Conservation (phyloP, 2,113 vertebrate genomes). For the Anarhynchus alexandrinus region DNA sequence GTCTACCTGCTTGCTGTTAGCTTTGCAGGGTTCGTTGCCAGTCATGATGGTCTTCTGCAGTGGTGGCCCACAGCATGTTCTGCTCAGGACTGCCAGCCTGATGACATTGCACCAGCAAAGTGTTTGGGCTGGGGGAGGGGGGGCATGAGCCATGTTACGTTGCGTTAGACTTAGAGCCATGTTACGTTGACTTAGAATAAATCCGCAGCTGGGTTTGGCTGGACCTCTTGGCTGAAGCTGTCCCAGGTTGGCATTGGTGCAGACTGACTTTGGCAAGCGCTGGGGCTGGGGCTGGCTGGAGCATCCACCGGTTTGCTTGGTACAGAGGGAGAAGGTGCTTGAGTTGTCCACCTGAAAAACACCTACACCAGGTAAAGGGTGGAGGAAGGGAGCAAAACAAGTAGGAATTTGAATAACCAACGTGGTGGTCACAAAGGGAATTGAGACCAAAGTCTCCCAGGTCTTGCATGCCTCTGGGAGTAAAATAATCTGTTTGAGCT, state of each 20-base stretch:
- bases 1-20: background rate
- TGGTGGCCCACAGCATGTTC: background rate
- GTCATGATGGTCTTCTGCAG: background rate
- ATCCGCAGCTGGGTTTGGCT: accelerated
- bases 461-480: background rate
- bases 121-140: accelerated
- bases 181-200: background rate
- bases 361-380: background rate
- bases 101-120: background rate
- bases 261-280: accelerated
- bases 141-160: accelerated
- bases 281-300: background rate
- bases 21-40: background rate
- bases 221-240: background rate
- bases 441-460: background rate
- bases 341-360: background rate
- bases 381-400: background rate
- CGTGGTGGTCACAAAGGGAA: accelerated
- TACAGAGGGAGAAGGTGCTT: accelerated
- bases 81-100: background rate
- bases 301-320: accelerated
- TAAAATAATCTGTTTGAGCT: background rate
- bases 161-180: accelerated
- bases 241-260: background rate
- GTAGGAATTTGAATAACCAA: background rate